Conservation (phyloP, 1,140 invertebrate species). For the Oreohelix idahoensis region DNA sequence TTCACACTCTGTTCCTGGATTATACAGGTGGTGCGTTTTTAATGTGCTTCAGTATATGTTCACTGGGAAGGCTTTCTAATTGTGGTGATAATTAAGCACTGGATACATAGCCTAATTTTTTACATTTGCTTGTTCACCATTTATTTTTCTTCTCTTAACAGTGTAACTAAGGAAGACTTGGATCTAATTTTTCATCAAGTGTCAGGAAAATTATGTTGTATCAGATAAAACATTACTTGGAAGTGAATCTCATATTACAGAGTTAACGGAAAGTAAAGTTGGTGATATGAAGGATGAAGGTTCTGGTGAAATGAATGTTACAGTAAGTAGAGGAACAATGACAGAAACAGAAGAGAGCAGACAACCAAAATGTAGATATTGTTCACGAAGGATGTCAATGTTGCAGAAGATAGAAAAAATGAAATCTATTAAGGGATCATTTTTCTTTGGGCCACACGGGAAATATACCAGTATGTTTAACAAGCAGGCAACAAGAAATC, state of each 20-base stretch:
- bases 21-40: no score
- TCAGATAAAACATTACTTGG: neutral
- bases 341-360: slow-evolving; percentile 5
- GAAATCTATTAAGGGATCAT: neutral
- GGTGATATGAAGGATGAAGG: neutral
- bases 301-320: neutral
- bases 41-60: no score
- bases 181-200: neutral
- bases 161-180: no score
- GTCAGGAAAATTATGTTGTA: neutral
- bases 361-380: slow-evolving; percentile 21
- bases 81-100: no score
- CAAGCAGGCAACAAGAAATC: neutral
- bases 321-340: slow-evolving; percentile 3
- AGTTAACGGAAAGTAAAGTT: neutral
- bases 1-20: no score
- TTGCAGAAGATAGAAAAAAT: slow-evolving; percentile 29
- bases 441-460: neutral
- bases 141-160: no score
- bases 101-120: no score
- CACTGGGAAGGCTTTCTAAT: no score
- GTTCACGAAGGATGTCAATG: slow-evolving; percentile 17
- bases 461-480: neutral
- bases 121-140: no score
- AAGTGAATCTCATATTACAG: neutral